Base-by-base conservation (phyloP, 1,140 invertebrate genomes). In the Drosophila truncata region DNA sequence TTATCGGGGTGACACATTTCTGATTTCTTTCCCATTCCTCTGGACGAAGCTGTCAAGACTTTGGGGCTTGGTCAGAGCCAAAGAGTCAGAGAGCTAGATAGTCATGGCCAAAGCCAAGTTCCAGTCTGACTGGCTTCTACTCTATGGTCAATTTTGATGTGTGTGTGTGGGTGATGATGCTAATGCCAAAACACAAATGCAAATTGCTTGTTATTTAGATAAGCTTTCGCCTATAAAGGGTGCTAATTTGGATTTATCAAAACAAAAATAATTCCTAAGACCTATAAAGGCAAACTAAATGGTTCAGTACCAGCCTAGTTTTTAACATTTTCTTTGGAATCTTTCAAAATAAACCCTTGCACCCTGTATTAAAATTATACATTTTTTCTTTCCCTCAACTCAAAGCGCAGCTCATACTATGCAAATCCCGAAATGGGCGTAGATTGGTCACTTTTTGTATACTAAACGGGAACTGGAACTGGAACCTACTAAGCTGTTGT, bases 51-150 rank as follows among this genome's bases (percentile, higher is more conserved):
- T 50, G 72, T 41, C 31, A 47, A 41, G 71, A 52, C 44, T 49
- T 59, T 55, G 54, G 63, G 71, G 73, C 64, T 78, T 78, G 75
- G 74, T 37, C 41, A 42, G 47, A 52, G 37, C 42, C 61, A 42
- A 18, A 59, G 57, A 50, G 46, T 13, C 46, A 27, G 7, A 49
- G 23, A 16, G 41, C 39, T 33, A 11, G 29, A 31, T 31, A 31
- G 39, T 18, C 25, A 49, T 27, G 23, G 42, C 46, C 47, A 46
- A 57, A 18, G 42, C 46, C 47, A 46, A 57, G 57, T 62, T 44
- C 64, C 42, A 50, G 64, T 77, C 20, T 13, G 42, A 71, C 75
- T 58, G 75, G 54, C 27, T 29, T 29, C 27, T 29, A 29, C 7
- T 29, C 41, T 54, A 52, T 66, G 73, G 74, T 76, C 74, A 66